Evolutionary conservation across 2,888 invertebrate species (phyloP).

Genomic region (Tiliacea citrago): DNA sequence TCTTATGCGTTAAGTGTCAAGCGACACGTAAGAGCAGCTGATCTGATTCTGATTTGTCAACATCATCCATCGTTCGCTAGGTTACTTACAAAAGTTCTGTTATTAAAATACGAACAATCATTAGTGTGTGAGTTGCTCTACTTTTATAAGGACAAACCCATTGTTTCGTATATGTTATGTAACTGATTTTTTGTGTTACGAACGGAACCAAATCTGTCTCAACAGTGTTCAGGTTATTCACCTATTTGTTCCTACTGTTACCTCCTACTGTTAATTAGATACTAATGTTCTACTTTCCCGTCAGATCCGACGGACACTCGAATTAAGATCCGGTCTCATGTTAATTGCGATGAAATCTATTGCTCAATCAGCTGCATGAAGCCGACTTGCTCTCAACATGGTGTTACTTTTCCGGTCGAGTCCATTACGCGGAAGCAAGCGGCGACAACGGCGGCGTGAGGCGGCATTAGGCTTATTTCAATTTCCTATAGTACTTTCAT

Average conservation of each 20-base stretch:
- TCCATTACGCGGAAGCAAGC: constrained; percentile 47
- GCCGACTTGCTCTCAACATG: constrained; percentile 42
- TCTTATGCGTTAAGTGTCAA: constrained; percentile 38
- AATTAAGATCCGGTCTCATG: constrained; percentile 54
- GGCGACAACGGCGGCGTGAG: constrained; percentile 43
- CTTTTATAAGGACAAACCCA: constrained; percentile 35
- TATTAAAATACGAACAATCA: constrained; percentile 4
- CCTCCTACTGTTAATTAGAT: constrained; percentile 40
- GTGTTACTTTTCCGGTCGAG: constrained; percentile 28
- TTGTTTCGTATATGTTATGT: constrained; percentile 41
- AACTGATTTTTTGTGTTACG: constrained; percentile 45
- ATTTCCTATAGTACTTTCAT: constrained; percentile 80
- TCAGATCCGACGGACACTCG: constrained; percentile 32
- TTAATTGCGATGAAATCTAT: constrained; percentile 54
- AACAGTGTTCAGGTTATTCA: constrained; percentile 32
- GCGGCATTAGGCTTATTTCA: constrained; percentile 65
- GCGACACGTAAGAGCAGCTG: constrained; percentile 29
- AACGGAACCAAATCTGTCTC: constrained; percentile 32
- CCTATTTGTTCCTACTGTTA: constrained; percentile 32
- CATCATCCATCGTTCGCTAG: neutral
- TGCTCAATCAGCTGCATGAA: constrained; percentile 57
- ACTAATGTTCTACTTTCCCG: constrained; percentile 58
- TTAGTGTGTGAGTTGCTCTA: constrained; percentile 23
- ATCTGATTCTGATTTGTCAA: constrained; percentile 19
- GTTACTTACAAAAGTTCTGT: constrained; percentile 9